phyloP scores from a whole-genome alignment of 2,888 invertebrate genomes.

The Xanthia togata region DNA sequence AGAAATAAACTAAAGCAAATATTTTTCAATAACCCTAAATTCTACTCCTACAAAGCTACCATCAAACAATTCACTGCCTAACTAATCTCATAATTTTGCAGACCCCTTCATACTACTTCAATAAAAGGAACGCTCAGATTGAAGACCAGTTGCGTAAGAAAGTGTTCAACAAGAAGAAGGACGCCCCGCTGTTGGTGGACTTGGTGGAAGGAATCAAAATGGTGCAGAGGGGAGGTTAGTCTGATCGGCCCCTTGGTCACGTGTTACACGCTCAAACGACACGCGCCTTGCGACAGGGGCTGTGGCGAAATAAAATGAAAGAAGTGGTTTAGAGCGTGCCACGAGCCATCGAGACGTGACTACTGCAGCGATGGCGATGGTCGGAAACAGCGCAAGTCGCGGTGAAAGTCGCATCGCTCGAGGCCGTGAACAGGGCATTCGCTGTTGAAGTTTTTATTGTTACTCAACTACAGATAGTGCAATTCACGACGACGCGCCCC shows the following conservation, averaged over 20 bases:
- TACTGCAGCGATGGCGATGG: too few species aligned
- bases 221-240: conserved; percentile 81
- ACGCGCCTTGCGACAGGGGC: background rate
- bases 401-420: background rate
- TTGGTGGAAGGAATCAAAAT: conserved; percentile 77
- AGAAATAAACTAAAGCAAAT: background rate
- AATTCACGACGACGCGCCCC: too few species aligned
- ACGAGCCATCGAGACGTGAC: background rate
- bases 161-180: conserved; percentile 77
- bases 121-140: conserved; percentile 76
- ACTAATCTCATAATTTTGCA: conserved; percentile 59
- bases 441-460: background rate
- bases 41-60: background rate
- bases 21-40: background rate
- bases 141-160: conserved; percentile 81
- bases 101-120: conserved; percentile 80
- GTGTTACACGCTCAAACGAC: too few species aligned
- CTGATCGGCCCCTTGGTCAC: background rate
- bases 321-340: background rate
- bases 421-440: background rate
- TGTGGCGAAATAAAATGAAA: background rate
- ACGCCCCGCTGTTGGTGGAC: conserved; percentile 68
- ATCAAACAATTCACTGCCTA: background rate
- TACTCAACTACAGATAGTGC: background rate
- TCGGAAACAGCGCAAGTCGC: too few species aligned